Evolutionary conservation across 2,113 vertebrate species (phyloP).

Genomic region (rat (Rattus norvegicus)): GRCr8 NC_086031.1:50420501-50421000

Average conservation of each 20-base stretch:
- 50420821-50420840: neutral
- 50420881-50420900: neutral
- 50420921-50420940: fast-evolving
- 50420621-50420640: neutral
- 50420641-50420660: neutral
- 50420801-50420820: neutral
- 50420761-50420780: neutral
- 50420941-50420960: neutral
- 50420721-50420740: neutral
- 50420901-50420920: neutral
- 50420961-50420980: too few relatives aligned
- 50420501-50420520: too few relatives aligned
- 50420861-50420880: too few relatives aligned
- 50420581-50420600: neutral
- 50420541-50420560: neutral
- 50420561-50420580: neutral
- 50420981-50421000: neutral
- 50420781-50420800: neutral
- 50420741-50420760: neutral
- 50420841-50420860: neutral
- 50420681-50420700: neutral
- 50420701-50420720: neutral
- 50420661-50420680: neutral
- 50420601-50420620: neutral
- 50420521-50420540: neutral